Evolutionary conservation across 2,113 vertebrate genomes (phyloP), one percentile per base, ranked within the genome.

Genomic region (Psittacula cyanocephala): DNA sequence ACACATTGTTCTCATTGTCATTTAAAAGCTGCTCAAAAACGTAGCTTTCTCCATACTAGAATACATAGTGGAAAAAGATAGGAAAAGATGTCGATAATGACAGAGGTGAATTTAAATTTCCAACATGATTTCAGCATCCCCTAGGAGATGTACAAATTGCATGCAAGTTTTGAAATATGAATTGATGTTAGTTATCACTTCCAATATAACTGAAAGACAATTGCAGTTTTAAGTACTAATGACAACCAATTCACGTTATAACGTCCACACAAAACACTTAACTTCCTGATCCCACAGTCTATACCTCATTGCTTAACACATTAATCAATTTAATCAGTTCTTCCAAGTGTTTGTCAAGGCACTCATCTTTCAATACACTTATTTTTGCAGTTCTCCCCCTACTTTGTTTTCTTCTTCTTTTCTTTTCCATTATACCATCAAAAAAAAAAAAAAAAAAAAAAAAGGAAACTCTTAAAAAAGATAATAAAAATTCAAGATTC

Each of bases 191-290:
- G 59, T 79, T 94, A 80, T 84, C 28, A 63, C 50, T 64, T 64
- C 53, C 60, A 84, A 25, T 57, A 55, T 55, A 95, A 92, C 7
- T 22, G 79, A 86, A 63, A 59, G n/a, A 95, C 33, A 52, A 52
- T 1, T 28, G 17, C 59, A 86, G 20, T 92, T 91, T 86, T n/a
- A 83, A 91, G 86, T 89, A 91, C 63, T 76, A 90, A 68, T 0
- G 33, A 52, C 60, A 80, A 95, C 37, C 90, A 95, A 86, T 97
- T 96, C 94, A 95, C 91, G 53, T 93, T 96, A 86, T 37, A 94
- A 94, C 13, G 43, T 76, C 87, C 93, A 92, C 46, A 93, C 81
- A 91, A 89, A 95, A 91, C 81, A 79, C 60, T 95, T 81, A 89
- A 89, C 91, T 95, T 89, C 59, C 77, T 71, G 70, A 96, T 95